A percentile compares a stretch with the other conserved stretches of the same genome.
Evolutionary conservation across 2,113 vertebrate genomes (phyloP).

Genomic region (Daphoenositta chrysoptera): DNA sequence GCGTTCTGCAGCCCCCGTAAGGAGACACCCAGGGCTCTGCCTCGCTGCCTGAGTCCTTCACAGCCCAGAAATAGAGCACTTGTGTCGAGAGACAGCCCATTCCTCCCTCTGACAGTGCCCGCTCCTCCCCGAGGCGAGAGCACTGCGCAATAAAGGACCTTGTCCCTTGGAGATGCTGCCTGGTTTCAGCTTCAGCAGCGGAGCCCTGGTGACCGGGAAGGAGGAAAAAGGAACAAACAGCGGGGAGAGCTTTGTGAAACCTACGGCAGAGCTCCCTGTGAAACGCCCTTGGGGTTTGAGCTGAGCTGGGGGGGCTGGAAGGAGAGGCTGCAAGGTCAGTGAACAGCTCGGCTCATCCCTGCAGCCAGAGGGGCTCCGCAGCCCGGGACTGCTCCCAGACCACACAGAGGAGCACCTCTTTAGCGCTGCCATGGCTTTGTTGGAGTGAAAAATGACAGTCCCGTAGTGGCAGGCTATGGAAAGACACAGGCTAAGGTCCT

Average conservation of each 20-base stretch:
- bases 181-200: neutral
- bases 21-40: neutral
- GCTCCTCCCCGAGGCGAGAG: neutral
- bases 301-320: neutral
- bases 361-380: neutral
- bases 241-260: neutral
- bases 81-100: neutral
- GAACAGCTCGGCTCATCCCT: neutral
- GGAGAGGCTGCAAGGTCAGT: neutral
- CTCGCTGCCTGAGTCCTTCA: neutral
- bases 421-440: neutral
- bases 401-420: rapidly evolving
- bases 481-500: neutral
- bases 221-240: neutral
- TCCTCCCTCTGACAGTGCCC: neutral
- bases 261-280: rapidly evolving
- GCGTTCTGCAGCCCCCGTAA: neutral
- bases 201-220: neutral
- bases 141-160: neutral
- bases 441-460: neutral
- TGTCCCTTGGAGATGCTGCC: neutral
- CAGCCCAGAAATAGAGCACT: neutral
- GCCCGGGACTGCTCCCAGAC: neutral
- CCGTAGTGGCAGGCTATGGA: rapidly evolving
- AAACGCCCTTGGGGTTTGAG: neutral